These are phyloP conservation scores for Megalonaias nervosa DNA, from an alignment of 1,140 invertebrate genomes.

Conservation along the genomic window DNA sequence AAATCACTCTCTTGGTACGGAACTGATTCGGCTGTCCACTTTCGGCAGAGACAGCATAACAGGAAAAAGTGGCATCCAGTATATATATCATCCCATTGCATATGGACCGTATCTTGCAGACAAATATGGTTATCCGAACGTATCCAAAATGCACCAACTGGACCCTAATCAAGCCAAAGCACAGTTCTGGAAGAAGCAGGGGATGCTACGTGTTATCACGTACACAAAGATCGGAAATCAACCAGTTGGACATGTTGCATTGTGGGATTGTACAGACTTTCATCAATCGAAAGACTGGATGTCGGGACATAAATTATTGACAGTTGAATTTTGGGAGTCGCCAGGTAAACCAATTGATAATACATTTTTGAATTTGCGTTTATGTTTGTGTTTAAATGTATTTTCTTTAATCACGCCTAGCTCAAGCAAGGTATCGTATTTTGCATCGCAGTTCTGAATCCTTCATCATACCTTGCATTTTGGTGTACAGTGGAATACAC, in stretches of 20 bases:
- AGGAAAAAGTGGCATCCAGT: slow-evolving; percentile 56
- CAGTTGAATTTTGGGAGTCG: slow-evolving; percentile 69
- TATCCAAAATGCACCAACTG: slow-evolving; percentile 57
- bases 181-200: slow-evolving; percentile 63
- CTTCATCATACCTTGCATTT: no score
- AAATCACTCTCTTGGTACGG: slow-evolving; percentile 56
- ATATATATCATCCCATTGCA: slow-evolving; percentile 66
- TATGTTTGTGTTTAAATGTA: no score
- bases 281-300: slow-evolving; percentile 65
- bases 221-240: slow-evolving; percentile 59
- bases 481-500: no score
- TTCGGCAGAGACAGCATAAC: slow-evolving; percentile 60
- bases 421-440: no score
- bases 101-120: slow-evolving; percentile 67
- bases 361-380: no score
- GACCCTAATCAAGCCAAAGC: slow-evolving; percentile 59
- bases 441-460: no score
- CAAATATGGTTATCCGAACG: slow-evolving; percentile 66
- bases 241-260: slow-evolving; percentile 65
- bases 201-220: slow-evolving; percentile 64
- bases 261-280: slow-evolving; percentile 68
- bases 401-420: no score
- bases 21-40: slow-evolving; percentile 59
- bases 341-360: slow-evolving; percentile 49
- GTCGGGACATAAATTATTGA: slow-evolving; percentile 57